Evolutionary conservation across 2,113 vertebrate species (phyloP), one percentile per base, ranked within the genome.

Genomic region (Paralichthys olivaceus): DNA sequence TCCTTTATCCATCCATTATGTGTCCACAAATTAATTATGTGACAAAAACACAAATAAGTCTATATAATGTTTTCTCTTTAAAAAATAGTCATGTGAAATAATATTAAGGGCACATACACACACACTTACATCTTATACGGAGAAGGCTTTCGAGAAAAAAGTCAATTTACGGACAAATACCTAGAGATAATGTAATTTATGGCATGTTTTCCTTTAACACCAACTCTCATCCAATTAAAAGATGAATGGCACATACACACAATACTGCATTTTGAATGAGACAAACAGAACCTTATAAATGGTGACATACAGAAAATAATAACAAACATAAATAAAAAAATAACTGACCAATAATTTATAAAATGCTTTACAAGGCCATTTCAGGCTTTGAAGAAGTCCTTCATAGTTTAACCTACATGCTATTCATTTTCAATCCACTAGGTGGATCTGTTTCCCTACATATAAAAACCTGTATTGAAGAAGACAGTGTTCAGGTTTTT

Each of bases 341-440:
- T 15, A 12, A 47, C 9, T 25, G 5, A 56, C 49, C 54, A 76
- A 84, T 77, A 87, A 85, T 73, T 85, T 84, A 70, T 65, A 28
- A 53, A 37, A 68, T 9, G 60, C 69, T 59, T 70, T 32, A 62
- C 54, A 77, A 80, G 29, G 17, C 66, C 20, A 7, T 71, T 59
- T 0, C 20, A 77, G 74, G 64, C 68, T 73, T 75, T 26, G n/a
- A 58, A 63, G 0, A 23, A 85, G 60, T 84, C 81, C 86, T 91
- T 86, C 81, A 82, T 69, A 40, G 72, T 55, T 63, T 25, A 37
- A 20, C 32, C 17, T 54, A 32, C 53, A 37, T 34, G 32, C 49
- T 57, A 32, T 49, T 82, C 34, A 54, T 12, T 2, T 20, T 69
- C 25, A 19, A 0, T 75, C 88, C 92, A 87, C 65, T 47, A 72